Percentiles rank a stretch among this genome's conserved stretches.
phyloP scores from a whole-genome alignment of 2,797 vertebrate species.

The Mus caroli region DNA sequence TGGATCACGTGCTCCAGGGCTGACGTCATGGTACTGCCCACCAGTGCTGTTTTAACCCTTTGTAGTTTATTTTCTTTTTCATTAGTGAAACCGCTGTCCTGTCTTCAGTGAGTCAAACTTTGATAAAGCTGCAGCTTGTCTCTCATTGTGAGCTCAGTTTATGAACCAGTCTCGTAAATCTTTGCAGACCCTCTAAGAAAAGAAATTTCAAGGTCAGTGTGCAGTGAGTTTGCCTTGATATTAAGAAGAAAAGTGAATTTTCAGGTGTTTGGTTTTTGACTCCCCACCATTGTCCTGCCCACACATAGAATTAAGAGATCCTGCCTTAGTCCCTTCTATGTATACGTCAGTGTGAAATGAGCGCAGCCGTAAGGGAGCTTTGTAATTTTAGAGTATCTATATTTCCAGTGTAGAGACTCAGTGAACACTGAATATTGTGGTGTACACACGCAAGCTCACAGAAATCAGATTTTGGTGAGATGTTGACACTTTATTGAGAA shows the following conservation, averaged over 20 bases:
- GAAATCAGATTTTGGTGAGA: background rate
- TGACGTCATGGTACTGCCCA: background rate
- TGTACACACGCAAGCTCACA: background rate
- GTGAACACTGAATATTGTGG: background rate
- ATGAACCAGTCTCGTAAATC: slow-evolving; percentile 15
- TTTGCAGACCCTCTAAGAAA: slow-evolving; percentile 36
- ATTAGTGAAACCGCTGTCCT: background rate
- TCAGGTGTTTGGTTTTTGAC: slow-evolving; percentile 27
- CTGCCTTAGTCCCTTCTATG: background rate
- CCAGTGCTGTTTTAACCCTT: background rate
- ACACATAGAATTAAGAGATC: background rate
- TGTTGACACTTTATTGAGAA: slow-evolving; percentile 15
- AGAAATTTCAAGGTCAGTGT: background rate
- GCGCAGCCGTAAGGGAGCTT: background rate
- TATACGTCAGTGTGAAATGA: background rate
- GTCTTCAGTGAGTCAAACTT: background rate
- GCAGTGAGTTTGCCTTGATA: background rate
- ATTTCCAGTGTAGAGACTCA: background rate
- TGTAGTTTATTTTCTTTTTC: background rate
- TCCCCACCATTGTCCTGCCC: background rate
- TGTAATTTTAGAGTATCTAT: background rate
- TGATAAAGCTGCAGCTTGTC: slow-evolving; percentile 41
- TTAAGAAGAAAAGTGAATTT: slow-evolving; percentile 28
- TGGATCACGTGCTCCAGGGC: background rate
- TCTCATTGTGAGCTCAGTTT: slow-evolving; percentile 56